These are phyloP conservation scores for Typhlomys cinereus DNA, from an alignment of 2,113 vertebrate species.

Conservation along the genomic window DNA sequence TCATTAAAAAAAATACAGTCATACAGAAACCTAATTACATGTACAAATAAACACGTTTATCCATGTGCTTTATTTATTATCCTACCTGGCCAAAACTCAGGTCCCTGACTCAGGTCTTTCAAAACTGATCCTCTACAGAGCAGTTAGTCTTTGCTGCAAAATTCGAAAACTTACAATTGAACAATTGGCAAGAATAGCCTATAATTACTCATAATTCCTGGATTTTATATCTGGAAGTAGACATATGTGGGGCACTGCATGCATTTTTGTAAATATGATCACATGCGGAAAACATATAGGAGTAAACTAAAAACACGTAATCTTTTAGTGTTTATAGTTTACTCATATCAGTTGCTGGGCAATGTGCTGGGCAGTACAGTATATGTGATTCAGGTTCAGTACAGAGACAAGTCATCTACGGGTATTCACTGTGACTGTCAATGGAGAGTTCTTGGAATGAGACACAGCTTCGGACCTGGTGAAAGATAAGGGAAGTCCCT, in stretches of 20 bases:
- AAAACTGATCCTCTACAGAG: slow-evolving; percentile 60
- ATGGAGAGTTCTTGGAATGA: not conserved
- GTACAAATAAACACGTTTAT: slow-evolving; percentile 80
- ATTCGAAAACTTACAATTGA: slow-evolving; percentile 60
- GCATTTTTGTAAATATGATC: slow-evolving; percentile 71
- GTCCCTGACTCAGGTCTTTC: slow-evolving; percentile 1
- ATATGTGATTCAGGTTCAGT: not conserved
- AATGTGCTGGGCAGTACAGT: not conserved
- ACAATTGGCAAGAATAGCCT: slow-evolving; percentile 66
- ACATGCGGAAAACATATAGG: not conserved
- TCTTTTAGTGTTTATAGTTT: not conserved
- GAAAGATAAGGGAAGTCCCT: not conserved
- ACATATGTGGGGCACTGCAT: slow-evolving; percentile 72
- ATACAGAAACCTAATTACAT: slow-evolving; percentile 75
- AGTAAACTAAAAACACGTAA: too few species aligned
- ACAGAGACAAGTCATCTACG: not conserved
- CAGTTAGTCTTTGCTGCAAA: slow-evolving; percentile 73
- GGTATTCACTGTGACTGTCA: not conserved
- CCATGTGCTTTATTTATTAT: slow-evolving; percentile 71
- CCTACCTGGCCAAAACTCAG: slow-evolving; percentile 17
- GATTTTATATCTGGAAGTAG: slow-evolving; percentile 71
- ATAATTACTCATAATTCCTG: slow-evolving; percentile 65
- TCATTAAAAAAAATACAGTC: slow-evolving; percentile 79
- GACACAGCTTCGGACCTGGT: not conserved
- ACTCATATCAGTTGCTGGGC: not conserved